Evolutionary conservation across 1,140 invertebrate species (phyloP), one percentile per base, ranked within the genome.

Genomic region (Zaprionus nigranus): DNA sequence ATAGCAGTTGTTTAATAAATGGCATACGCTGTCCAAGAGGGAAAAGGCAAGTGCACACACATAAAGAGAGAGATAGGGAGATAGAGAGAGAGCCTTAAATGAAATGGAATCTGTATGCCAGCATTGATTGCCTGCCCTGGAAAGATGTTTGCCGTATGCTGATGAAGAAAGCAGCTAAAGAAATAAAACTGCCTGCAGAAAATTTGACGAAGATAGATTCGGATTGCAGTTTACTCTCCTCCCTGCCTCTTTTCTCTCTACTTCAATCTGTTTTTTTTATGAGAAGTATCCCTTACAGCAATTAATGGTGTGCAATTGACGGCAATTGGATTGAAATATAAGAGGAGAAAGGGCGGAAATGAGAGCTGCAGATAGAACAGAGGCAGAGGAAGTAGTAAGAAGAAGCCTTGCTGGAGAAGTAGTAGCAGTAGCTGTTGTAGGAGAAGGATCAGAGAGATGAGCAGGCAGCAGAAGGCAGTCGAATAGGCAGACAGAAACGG

Each of bases 1-100:
- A 88, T 90, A 88, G 84, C 79, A 81, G 70, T 60, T 67, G 77
- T 70, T 88, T 87, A 88, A 87, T 87, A 87, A 87, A 87, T 87
- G 84, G 78, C 67, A 68, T 68, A 70, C 66, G 80, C 51, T 78
- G n/a, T 67, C 12, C 22, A n/a, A 34, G 9, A 28, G 22, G 6
- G 36, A 60, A 63, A 40, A 53, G 46, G 36, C 57, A 69, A 38
- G 34, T 30, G 63, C 56, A 53, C 12, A 26, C 17, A 34, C 11
- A 56, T 5, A 63, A 15, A 58, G 26, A 24, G 7, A 34, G 30
- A n/a, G 40, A 43, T 9, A 12, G 13, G 5, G 17, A 13, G 28
- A 40, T 15, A 58, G 30, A 22, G 28, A 40, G 38, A 58, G 30
- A 22, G 69, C 56, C 5, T 9, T 13, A 87, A 87, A 87, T 79